Evolutionary conservation across 2,797 vertebrate genomes (phyloP).

Genomic region (Enteromius afrohamiltoni): DNA sequence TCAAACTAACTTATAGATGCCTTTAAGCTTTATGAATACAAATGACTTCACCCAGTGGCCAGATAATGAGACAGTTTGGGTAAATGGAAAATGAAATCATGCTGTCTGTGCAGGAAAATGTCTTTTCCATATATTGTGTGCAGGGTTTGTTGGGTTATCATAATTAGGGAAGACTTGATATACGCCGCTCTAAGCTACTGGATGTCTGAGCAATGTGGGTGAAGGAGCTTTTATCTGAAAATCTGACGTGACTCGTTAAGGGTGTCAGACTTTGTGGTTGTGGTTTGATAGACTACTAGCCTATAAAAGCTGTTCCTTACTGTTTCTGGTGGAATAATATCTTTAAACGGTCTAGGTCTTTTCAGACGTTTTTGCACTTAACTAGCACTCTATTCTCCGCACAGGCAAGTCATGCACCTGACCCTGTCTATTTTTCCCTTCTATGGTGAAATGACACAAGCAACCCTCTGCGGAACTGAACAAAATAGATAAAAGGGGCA

Average conservation of each 20-base stretch:
- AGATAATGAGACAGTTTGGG: conserved; percentile 62
- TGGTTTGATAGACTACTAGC: conserved; percentile 15
- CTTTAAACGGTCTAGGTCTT: background rate
- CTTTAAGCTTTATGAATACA: conserved; percentile 64
- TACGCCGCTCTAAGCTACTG: conserved; percentile 55
- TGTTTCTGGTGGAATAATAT: background rate
- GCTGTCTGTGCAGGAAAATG: conserved; percentile 58
- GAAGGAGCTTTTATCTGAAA: conserved; percentile 32
- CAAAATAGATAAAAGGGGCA: background rate
- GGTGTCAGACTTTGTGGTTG: conserved; percentile 21
- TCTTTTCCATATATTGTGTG: conserved; percentile 58
- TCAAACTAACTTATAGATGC: conserved; percentile 64
- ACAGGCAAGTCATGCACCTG: background rate
- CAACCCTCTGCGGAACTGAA: background rate
- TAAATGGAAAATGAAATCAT: conserved; percentile 68
- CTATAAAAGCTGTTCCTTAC: background rate
- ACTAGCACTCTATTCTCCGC: background rate
- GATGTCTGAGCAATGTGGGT: conserved; percentile 22
- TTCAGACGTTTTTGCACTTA: background rate
- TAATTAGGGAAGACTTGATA: conserved; percentile 36
- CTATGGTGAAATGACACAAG: background rate
- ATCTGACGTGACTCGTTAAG: conserved; percentile 31
- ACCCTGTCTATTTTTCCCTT: background rate
- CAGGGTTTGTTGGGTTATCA: conserved; percentile 50
- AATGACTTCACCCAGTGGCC: conserved; percentile 68